Evolutionary conservation across 1,140 invertebrate genomes (phyloP).

Genomic region (Andricus grossulariae): DNA sequence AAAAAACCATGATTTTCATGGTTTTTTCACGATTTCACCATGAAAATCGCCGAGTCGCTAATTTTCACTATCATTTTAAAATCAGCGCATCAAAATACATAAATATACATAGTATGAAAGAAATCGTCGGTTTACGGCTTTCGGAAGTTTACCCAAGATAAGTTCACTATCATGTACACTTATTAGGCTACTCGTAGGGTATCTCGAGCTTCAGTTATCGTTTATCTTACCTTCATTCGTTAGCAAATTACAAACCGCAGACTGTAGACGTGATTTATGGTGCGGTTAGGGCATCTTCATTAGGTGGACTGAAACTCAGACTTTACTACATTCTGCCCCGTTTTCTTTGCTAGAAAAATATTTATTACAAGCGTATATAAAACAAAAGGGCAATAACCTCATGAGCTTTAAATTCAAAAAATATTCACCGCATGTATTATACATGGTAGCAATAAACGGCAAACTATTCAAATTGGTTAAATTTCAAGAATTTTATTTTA

Average conservation of each 20-base stretch:
- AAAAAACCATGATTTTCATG: too few species aligned
- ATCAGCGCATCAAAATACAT: too few species aligned
- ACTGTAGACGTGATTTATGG: conserved; percentile 23
- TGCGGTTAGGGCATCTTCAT: conserved; percentile 17
- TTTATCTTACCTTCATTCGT: conserved; percentile 26
- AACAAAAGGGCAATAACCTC: background rate
- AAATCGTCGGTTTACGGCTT: too few species aligned
- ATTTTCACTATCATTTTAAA: too few species aligned
- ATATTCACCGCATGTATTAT: too few species aligned
- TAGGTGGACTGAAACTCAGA: background rate
- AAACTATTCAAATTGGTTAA: too few species aligned
- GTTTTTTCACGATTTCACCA: too few species aligned
- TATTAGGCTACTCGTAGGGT: conserved; percentile 21
- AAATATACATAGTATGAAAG: too few species aligned
- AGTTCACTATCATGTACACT: conserved; percentile 6
- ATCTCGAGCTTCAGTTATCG: conserved; percentile 7
- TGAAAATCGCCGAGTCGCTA: too few species aligned
- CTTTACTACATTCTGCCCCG: conserved; percentile 3
- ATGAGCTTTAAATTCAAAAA: background rate
- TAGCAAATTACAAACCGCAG: conserved; percentile 24
- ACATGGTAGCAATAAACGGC: too few species aligned
- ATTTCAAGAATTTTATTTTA: background rate
- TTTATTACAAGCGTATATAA: background rate
- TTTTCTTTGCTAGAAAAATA: conserved; percentile 3
- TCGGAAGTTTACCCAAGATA: too few species aligned